Percentiles rank a stretch among this genome's conserved stretches.
phyloP scores from a whole-genome alignment of 2,888 invertebrate genomes.

The Agrochola macilenta region DNA sequence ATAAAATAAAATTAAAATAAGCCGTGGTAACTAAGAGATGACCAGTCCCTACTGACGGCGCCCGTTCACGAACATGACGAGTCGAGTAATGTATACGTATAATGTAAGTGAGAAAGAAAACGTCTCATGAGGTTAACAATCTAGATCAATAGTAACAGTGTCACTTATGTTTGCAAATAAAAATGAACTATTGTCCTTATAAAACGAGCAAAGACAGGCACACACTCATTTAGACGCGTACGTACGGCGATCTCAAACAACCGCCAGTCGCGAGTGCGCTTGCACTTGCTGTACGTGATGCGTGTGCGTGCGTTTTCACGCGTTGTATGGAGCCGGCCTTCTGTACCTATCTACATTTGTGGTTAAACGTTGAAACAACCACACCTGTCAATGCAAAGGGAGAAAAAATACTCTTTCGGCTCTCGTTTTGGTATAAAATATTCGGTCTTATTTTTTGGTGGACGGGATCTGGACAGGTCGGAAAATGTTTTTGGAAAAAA shows the following conservation, averaged over 20 bases:
- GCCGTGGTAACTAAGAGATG: no score
- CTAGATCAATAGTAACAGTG: background rate
- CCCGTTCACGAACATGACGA: no score
- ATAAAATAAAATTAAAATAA: no score
- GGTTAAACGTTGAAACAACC: constrained; percentile 41
- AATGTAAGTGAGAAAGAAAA: background rate
- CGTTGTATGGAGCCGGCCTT: background rate
- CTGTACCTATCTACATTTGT: background rate
- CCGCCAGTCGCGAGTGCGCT: background rate
- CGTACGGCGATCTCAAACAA: background rate
- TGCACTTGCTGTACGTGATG: no score
- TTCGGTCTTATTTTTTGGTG: constrained; percentile 37
- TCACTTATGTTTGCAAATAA: no score
- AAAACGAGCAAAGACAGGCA: no score
- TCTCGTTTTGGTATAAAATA: constrained; percentile 33
- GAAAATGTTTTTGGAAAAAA: constrained; percentile 15
- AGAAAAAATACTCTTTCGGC: constrained; percentile 34
- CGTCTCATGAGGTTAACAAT: background rate
- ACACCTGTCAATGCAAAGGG: constrained; percentile 48
- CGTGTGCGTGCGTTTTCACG: background rate
- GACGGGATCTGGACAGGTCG: background rate
- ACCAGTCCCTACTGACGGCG: no score
- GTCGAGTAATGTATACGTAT: no score
- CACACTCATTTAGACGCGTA: background rate
- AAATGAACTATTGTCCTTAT: no score